A percentile compares a stretch with the other conserved stretches of the same genome.
These are phyloP conservation scores for Drosophila pachea DNA, from an alignment of 1,140 invertebrate genomes.

Conservation along the genomic window DNA sequence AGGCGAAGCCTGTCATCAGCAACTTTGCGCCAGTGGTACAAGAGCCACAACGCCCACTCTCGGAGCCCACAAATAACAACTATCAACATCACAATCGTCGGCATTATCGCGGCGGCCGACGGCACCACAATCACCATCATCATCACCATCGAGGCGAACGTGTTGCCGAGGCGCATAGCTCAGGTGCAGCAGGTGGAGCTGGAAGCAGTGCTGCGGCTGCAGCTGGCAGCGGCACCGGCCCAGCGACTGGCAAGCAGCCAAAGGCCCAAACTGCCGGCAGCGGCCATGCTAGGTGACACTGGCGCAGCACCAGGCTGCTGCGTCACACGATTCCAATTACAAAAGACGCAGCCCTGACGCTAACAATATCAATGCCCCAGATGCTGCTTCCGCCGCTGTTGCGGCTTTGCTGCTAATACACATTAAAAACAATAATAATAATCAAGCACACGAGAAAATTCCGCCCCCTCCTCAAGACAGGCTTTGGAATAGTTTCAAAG, in stretches of 20 bases:
- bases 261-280: conserved; percentile 67
- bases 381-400: conserved; percentile 9
- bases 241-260: conserved; percentile 57
- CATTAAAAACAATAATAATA: conserved; percentile 18
- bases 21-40: conserved; percentile 69
- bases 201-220: conserved; percentile 2
- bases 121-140: conserved; percentile 55
- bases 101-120: conserved; percentile 66
- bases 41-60: conserved; percentile 55
- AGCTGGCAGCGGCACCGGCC: conserved; percentile 24
- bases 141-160: conserved; percentile 68
- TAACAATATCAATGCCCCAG: conserved; percentile 25
- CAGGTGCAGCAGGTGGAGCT: conserved; percentile 10
- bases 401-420: conserved; percentile 68
- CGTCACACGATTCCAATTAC: conserved; percentile 25
- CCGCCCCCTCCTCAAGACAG: background rate
- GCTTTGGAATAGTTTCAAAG: conserved; percentile 11
- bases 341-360: conserved; percentile 27
- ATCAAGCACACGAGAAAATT: conserved; percentile 1
- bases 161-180: conserved; percentile 17
- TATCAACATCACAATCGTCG: conserved; percentile 73
- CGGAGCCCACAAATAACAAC: conserved; percentile 75
- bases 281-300: conserved; percentile 75
- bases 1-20: conserved; percentile 45
- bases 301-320: conserved; percentile 50